These are phyloP conservation scores for Sepioteuthis lessoniana DNA, from an alignment of 2,888 invertebrate species.

Conservation along the genomic window DNA sequence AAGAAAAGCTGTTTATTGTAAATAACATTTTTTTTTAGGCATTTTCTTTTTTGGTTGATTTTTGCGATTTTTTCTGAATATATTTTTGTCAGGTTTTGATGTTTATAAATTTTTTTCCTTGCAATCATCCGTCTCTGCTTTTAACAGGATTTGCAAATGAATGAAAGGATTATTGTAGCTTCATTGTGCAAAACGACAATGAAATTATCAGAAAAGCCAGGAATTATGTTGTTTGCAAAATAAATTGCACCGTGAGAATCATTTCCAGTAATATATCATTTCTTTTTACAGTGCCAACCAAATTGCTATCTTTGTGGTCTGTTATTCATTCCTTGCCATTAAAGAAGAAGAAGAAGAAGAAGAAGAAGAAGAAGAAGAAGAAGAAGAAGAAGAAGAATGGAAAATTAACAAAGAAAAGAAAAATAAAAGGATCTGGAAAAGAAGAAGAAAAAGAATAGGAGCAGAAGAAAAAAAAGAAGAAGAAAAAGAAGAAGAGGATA, in stretches of 20 bases:
- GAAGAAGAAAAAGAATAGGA: too few species aligned
- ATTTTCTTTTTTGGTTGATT: too few species aligned
- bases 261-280: neutral
- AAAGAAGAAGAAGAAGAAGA: neutral
- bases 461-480: too few species aligned
- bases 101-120: neutral
- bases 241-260: neutral
- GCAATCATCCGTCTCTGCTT: too few species aligned
- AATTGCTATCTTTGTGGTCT: neutral
- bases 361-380: neutral
- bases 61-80: too few species aligned
- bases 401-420: neutral
- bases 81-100: neutral
- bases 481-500: too few species aligned
- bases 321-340: neutral
- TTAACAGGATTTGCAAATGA: too few species aligned
- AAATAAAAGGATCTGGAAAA: neutral
- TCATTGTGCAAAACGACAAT: too few species aligned
- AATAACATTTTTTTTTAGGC: too few species aligned
- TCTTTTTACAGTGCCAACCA: neutral
- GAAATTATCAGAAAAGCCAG: neutral
- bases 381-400: neutral
- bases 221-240: slow-evolving; percentile 1
- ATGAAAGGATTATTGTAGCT: too few species aligned
- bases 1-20: too few species aligned